phyloP scores from a whole-genome alignment of 2,797 vertebrate genomes.

The Jordanella pulchra region DNA sequence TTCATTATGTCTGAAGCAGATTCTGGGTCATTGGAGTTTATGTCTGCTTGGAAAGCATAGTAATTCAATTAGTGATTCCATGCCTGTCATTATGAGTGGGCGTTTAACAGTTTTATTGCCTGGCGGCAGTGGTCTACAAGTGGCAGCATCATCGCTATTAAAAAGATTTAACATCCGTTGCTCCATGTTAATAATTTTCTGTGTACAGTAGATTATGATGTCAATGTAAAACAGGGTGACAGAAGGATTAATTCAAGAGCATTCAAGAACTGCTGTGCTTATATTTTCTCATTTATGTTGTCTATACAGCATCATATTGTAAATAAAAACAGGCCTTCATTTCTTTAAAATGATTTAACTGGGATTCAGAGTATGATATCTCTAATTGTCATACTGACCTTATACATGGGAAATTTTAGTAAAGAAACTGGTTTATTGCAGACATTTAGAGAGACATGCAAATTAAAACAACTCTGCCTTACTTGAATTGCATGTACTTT shows the following conservation, averaged over 20 bases:
- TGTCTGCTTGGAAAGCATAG: constrained; percentile 19
- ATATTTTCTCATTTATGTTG: too few relatives aligned
- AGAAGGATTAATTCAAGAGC: background rate
- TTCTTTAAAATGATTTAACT: too few relatives aligned
- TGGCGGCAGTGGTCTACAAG: constrained; percentile 12
- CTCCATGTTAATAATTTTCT: constrained; percentile 8
- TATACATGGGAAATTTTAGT: background rate
- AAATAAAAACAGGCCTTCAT: too few relatives aligned
- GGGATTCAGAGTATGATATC: too few relatives aligned
- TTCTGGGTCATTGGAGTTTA: constrained; percentile 29
- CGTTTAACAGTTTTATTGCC: constrained; percentile 32
- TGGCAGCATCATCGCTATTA: constrained; percentile 24
- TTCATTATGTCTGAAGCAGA: constrained; percentile 23
- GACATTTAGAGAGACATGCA: background rate
- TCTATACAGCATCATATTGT: too few relatives aligned
- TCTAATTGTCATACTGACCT: too few relatives aligned
- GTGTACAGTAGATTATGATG: background rate
- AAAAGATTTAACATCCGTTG: constrained; percentile 19
- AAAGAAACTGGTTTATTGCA: background rate
- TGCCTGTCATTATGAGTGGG: constrained; percentile 25
- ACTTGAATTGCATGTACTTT: background rate
- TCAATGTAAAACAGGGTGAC: background rate
- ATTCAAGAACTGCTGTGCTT: background rate
- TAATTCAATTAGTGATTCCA: constrained; percentile 44
- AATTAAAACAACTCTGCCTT: background rate